These are phyloP conservation scores for Camelus bactrianus DNA, from an alignment of 2,113 vertebrate genomes.

Conservation along the genomic window DNA sequence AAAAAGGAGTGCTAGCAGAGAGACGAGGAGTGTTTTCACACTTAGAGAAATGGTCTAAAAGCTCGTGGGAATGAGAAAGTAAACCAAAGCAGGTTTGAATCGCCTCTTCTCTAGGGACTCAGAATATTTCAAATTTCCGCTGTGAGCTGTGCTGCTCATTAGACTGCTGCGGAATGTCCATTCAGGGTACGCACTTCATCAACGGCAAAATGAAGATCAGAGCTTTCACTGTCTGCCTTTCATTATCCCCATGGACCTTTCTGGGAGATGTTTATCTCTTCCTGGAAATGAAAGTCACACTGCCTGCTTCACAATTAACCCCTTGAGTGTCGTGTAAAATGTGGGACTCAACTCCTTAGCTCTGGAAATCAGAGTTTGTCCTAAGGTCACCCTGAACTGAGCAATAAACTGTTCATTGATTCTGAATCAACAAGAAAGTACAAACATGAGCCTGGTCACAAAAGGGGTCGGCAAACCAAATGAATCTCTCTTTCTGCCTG, in stretches of 20 bases:
- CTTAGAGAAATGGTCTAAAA: slow-evolving; percentile 50
- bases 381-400: background rate
- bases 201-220: slow-evolving; percentile 61
- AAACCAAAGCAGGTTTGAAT: slow-evolving; percentile 36
- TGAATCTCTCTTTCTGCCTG: background rate
- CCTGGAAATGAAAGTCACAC: slow-evolving; percentile 68
- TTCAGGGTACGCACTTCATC: slow-evolving; percentile 65
- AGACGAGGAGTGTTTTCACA: background rate
- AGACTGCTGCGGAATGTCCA: slow-evolving; percentile 40
- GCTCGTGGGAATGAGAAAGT: slow-evolving; percentile 57
- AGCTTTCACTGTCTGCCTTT: slow-evolving; percentile 36
- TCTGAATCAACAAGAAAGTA: slow-evolving; percentile 30
- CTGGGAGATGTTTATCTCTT: slow-evolving; percentile 61
- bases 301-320: slow-evolving; percentile 70
- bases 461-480: slow-evolving; percentile 15
- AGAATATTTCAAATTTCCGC: slow-evolving; percentile 77
- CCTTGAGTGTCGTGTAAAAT: slow-evolving; percentile 3
- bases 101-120: background rate
- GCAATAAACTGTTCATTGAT: slow-evolving; percentile 16
- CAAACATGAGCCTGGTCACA: background rate
- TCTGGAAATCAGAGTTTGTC: slow-evolving; percentile 32
- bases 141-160: slow-evolving; percentile 56
- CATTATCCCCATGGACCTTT: background rate
- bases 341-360: background rate
- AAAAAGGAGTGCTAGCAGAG: background rate